phyloP scores from a whole-genome alignment of 2,113 vertebrate species.

The Neodontobutis hainanensis region DNA sequence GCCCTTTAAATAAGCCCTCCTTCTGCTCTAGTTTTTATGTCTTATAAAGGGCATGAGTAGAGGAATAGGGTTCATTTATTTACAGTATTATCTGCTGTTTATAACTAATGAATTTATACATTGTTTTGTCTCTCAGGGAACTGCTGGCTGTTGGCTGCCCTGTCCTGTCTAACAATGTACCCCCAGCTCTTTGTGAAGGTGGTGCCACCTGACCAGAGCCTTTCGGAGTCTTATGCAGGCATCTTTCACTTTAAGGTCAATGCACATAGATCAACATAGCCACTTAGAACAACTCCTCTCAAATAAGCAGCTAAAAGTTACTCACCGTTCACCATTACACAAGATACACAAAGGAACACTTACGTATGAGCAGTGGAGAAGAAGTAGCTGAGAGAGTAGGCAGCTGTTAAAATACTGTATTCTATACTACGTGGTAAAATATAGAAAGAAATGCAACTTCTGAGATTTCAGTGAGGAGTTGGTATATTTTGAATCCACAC shows the following conservation, averaged over 20 bases:
- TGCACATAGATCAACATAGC: not conserved
- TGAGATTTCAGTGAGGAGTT: not conserved
- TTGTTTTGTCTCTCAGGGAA: conserved; percentile 64
- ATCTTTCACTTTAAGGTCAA: conserved; percentile 81
- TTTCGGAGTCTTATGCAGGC: conserved; percentile 73
- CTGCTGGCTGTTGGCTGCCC: conserved; percentile 82
- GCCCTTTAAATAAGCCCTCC: not conserved
- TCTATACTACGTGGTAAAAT: no score
- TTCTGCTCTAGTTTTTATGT: not conserved
- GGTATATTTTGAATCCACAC: not conserved
- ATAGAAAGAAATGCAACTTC: not conserved
- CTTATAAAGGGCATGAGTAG: not conserved
- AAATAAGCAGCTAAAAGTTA: no score
- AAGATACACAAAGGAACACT: no score
- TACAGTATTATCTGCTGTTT: not conserved
- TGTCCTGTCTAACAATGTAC: conserved; percentile 81
- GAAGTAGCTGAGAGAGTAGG: no score
- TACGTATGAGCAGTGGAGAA: no score
- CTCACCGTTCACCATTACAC: no score
- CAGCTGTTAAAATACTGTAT: no score
- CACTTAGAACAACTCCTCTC: not conserved
- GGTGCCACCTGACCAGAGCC: conserved; percentile 75
- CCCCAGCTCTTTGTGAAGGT: conserved; percentile 77
- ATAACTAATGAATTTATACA: not conserved
- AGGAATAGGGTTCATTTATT: not conserved